Evolutionary conservation across 2,888 invertebrate genomes (phyloP).

Genomic region (Phlogophora meticulosa): DNA sequence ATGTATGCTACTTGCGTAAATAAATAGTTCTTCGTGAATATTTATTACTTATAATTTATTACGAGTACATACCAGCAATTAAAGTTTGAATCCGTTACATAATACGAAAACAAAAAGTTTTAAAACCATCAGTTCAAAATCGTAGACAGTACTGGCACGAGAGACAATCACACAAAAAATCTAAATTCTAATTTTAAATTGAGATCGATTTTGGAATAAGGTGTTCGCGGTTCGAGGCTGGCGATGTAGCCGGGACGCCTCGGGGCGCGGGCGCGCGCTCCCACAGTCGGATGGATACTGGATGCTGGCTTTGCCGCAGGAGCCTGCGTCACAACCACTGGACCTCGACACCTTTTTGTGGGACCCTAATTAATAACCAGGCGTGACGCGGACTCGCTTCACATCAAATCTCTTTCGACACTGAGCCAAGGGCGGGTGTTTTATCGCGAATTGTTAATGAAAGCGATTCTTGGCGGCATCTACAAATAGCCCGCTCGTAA

Average conservation of each 20-base stretch:
- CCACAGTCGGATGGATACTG: constrained; percentile 83
- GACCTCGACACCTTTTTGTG: constrained; percentile 88
- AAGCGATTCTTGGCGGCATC: constrained; percentile 63
- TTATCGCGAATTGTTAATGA: constrained; percentile 71
- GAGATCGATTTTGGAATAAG: constrained; percentile 63
- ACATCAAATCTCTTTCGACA: constrained; percentile 72
- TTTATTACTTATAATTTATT: constrained; percentile 55
- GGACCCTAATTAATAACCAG: constrained; percentile 88
- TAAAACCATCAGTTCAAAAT: constrained; percentile 38
- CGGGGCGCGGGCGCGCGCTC: constrained; percentile 75
- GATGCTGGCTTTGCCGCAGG: constrained; percentile 86
- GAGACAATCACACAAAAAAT: constrained; percentile 53
- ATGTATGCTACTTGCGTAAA: constrained; percentile 40
- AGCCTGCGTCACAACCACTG: constrained; percentile 88
- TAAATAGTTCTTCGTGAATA: constrained; percentile 46
- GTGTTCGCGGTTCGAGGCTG: constrained; percentile 66
- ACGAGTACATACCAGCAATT: constrained; percentile 65
- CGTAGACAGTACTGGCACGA: constrained; percentile 54
- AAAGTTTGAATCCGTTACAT: constrained; percentile 65
- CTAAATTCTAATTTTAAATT: constrained; percentile 59
- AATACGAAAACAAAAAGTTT: constrained; percentile 52
- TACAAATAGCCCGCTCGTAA: constrained; percentile 63
- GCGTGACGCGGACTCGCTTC: constrained; percentile 79
- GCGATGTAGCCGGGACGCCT: constrained; percentile 61
- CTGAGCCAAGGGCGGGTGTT: constrained; percentile 63